Evolutionary conservation across 2,888 invertebrate genomes (phyloP).

Genomic region (Kryphioiulus occultus): DNA sequence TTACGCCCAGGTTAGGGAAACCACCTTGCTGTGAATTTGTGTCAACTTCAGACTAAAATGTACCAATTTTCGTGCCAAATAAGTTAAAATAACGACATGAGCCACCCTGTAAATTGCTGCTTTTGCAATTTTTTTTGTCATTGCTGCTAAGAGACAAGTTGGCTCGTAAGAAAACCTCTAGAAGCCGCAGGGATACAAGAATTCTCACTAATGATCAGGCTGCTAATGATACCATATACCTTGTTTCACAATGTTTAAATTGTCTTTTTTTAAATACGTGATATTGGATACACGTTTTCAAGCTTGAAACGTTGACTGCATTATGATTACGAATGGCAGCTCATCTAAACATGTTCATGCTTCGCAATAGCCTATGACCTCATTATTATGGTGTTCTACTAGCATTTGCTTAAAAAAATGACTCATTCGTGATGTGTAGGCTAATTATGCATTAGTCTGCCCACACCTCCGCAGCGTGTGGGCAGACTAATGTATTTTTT

Average conservation of each 20-base stretch:
- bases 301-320: not conserved
- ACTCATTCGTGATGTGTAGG: not conserved
- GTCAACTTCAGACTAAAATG: too few relatives aligned
- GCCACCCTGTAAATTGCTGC: not conserved
- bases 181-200: not conserved
- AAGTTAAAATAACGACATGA: too few relatives aligned
- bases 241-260: not conserved
- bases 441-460: not conserved
- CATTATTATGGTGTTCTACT: not conserved
- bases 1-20: too few relatives aligned
- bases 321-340: not conserved
- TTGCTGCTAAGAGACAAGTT: not conserved
- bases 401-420: not conserved
- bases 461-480: not conserved
- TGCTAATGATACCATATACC: not conserved
- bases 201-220: not conserved
- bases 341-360: not conserved
- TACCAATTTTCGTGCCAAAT: too few relatives aligned
- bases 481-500: not conserved
- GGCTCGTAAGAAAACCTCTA: not conserved
- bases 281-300: not conserved
- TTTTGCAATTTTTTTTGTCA: not conserved
- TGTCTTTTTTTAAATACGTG: not conserved
- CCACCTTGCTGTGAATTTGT: too few relatives aligned
- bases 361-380: not conserved